phyloP scores from a whole-genome alignment of 2,797 vertebrate genomes.

The Antennarius maculatus region DNA sequence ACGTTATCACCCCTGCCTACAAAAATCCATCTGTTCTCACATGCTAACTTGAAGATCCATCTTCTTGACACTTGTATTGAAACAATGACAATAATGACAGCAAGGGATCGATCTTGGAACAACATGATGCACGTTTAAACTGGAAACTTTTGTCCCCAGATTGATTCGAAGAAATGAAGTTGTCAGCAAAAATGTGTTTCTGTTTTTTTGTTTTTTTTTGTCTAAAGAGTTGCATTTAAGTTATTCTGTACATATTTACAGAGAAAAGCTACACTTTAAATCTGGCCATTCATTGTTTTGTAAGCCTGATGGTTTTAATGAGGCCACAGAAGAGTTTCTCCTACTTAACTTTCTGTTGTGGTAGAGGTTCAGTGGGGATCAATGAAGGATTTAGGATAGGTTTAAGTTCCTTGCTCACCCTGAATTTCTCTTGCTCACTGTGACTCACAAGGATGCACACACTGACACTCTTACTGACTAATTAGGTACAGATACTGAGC shows the following conservation, averaged over 20 bases:
- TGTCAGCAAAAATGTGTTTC: slow-evolving; percentile 57
- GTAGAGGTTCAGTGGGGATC: slow-evolving; percentile 66
- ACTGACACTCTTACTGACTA: slow-evolving; percentile 58
- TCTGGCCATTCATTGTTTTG: slow-evolving; percentile 53
- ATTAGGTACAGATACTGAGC: slow-evolving; percentile 65
- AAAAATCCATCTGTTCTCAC: slow-evolving; percentile 73
- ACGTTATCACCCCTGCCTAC: slow-evolving; percentile 67
- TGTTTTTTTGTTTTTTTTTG: slow-evolving; percentile 9
- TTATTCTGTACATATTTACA: slow-evolving; percentile 48
- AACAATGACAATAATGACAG: slow-evolving; percentile 73
- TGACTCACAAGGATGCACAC: slow-evolving; percentile 38
- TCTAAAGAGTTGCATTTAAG: slow-evolving; percentile 40
- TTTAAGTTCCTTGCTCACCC: slow-evolving; percentile 49
- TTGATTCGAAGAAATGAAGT: slow-evolving; percentile 67
- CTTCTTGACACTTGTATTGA: slow-evolving; percentile 68
- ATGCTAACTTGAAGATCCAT: slow-evolving; percentile 67
- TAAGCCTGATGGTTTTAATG: slow-evolving; percentile 64
- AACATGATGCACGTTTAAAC: slow-evolving; percentile 49
- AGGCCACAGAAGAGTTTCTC: slow-evolving; percentile 72
- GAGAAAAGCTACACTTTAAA: slow-evolving; percentile 13
- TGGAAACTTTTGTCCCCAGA: slow-evolving; percentile 61
- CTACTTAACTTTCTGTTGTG: slow-evolving; percentile 67
- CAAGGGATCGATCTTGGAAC: slow-evolving; percentile 61
- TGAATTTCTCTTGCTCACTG: slow-evolving; percentile 41
- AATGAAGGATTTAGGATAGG: slow-evolving; percentile 70